Conservation (phyloP, 2,888 invertebrate species). For the Caenorhabditis japonica region DNA sequence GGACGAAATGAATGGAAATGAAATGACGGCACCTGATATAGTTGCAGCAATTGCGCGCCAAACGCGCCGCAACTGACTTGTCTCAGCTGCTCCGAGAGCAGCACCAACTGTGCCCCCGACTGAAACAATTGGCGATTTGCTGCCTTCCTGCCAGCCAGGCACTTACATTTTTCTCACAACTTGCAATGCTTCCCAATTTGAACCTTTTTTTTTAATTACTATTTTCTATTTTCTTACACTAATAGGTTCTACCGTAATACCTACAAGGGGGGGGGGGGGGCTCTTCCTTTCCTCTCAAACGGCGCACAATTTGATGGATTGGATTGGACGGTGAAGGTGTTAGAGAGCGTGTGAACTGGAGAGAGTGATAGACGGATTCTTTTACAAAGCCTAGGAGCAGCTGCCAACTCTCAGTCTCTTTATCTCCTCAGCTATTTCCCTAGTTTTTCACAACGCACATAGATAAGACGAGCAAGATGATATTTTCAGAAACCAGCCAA, state of each 20-base stretch:
- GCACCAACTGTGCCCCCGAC: constrained; percentile 38
- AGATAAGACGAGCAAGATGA: constrained; percentile 4
- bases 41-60: constrained; percentile 53
- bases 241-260: constrained; percentile 24
- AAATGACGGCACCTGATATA: constrained; percentile 42
- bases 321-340: constrained; percentile 3
- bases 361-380: constrained; percentile 9
- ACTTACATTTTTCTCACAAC: neutral
- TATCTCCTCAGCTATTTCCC: neutral
- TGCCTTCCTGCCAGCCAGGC: constrained; percentile 1
- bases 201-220: too few species aligned
- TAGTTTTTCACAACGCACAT: neutral
- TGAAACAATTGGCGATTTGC: constrained; percentile 43
- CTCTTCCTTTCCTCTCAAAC: constrained; percentile 11
- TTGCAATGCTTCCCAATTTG: neutral
- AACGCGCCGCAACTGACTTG: constrained; percentile 44
- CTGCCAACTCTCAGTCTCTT: constrained; percentile 3
- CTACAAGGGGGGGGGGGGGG: neutral
- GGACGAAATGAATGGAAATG: constrained; percentile 12
- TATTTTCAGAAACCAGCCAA: constrained; percentile 25
- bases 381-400: constrained; percentile 20
- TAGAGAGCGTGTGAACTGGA: constrained; percentile 1
- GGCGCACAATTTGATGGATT: constrained; percentile 41
- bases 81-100: constrained; percentile 17
- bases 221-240: neutral